A percentile compares a stretch with the other conserved stretches of the same genome.
Evolutionary conservation across 2,888 invertebrate genomes (phyloP).

Genomic region (Crossocerus cetratus): DNA sequence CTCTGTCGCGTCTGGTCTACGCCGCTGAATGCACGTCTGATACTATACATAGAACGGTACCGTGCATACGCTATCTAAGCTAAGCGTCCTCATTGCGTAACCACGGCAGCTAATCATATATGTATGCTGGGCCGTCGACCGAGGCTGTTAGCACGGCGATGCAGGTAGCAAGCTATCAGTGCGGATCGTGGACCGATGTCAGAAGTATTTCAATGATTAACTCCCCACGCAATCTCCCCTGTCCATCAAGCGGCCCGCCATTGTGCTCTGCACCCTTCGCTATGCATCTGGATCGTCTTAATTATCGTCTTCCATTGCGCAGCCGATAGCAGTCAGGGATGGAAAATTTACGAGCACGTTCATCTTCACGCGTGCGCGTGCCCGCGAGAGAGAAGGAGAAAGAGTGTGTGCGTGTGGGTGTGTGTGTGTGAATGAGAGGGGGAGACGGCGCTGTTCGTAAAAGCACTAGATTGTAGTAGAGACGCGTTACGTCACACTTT

Average conservation of each 20-base stretch:
- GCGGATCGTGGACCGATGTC: conserved; percentile 36
- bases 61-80: background rate
- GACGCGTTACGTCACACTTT: conserved; percentile 50
- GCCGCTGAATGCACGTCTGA: too few relatives aligned
- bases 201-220: conserved; percentile 55
- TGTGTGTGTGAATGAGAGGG: too few relatives aligned
- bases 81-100: conserved; percentile 16
- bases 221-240: conserved; percentile 43
- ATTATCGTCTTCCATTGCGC: conserved; percentile 60
- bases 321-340: conserved; percentile 38
- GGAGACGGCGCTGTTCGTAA: too few relatives aligned
- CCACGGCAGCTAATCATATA: conserved; percentile 6
- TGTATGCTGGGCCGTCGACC: conserved; percentile 1
- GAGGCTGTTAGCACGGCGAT: too few relatives aligned
- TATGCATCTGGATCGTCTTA: conserved; percentile 65
- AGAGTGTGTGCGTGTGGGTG: too few relatives aligned
- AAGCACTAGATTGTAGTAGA: conserved; percentile 1
- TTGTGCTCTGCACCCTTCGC: conserved; percentile 54
- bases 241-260: conserved; percentile 23
- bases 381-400: too few relatives aligned
- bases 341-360: conserved; percentile 57
- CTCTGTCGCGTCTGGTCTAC: too few relatives aligned
- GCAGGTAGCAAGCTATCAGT: conserved; percentile 11
- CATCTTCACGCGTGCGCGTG: conserved; percentile 23
- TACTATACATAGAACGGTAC: too few relatives aligned